phyloP scores from a whole-genome alignment of 2,888 invertebrate species.

The Polydesmus complanatus region DNA sequence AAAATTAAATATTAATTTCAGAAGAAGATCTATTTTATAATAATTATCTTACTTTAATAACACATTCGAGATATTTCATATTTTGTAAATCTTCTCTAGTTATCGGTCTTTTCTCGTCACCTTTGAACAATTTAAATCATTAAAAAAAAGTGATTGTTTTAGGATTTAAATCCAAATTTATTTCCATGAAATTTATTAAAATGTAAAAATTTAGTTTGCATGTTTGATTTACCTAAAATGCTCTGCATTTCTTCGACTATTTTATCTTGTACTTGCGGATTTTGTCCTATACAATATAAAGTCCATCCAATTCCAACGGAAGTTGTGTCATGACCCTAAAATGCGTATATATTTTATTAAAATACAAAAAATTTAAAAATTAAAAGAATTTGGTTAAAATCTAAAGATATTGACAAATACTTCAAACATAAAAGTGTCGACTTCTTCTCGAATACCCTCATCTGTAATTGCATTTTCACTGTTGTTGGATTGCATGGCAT shows the following conservation, averaged over 20 bases:
- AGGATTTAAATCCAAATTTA: too few species aligned
- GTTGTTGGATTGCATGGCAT: too few species aligned
- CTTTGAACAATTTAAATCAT: too few species aligned
- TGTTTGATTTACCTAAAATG: conserved; percentile 37
- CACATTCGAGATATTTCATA: conserved; percentile 37
- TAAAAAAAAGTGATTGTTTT: too few species aligned
- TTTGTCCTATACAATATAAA: conserved; percentile 62
- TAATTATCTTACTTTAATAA: conserved; percentile 36
- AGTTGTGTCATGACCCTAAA: conserved; percentile 69
- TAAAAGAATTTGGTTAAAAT: too few species aligned
- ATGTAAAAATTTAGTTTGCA: too few species aligned
- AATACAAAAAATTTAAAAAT: not conserved
- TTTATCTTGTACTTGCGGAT: conserved; percentile 57
- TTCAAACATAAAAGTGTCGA: conserved; percentile 19
- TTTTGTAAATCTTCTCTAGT: conserved; percentile 35
- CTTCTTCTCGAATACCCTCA: conserved; percentile 35
- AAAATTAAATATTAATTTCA: not conserved
- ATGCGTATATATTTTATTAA: conserved; percentile 44
- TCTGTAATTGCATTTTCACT: too few species aligned
- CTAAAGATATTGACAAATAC: conserved; percentile 1
- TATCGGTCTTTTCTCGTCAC: conserved; percentile 31
- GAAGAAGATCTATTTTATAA: too few species aligned
- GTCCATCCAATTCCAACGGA: conserved; percentile 79
- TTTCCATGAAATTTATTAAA: too few species aligned
- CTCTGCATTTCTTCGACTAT: conserved; percentile 37